Evolutionary conservation across 1,140 invertebrate species (phyloP).

Genomic region (Papilio xuthus): DNA sequence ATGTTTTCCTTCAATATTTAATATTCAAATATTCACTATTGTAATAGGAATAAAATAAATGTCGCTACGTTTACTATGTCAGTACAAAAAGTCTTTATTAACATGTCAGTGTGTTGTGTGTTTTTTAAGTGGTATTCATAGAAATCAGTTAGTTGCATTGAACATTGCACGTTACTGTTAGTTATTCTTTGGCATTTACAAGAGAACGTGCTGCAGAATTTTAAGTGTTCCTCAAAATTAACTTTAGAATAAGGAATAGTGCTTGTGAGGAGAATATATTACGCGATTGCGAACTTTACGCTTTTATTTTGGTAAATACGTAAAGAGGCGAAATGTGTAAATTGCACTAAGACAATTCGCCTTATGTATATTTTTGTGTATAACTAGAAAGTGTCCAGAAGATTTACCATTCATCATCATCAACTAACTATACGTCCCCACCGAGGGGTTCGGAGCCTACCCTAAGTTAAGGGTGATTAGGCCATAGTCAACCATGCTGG

Average conservation of each 20-base stretch:
- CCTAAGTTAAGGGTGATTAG: too few species aligned
- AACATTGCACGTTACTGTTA: conserved; percentile 39
- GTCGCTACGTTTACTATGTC: conserved; percentile 1
- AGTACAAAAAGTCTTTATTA: conserved; percentile 18
- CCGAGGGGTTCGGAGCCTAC: too few species aligned
- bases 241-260: conserved; percentile 38
- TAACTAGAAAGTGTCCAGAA: too few species aligned
- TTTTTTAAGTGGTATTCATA: conserved; percentile 35
- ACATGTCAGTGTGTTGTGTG: conserved; percentile 19
- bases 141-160: conserved; percentile 37
- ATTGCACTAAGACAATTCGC: not conserved
- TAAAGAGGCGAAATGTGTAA: not conserved
- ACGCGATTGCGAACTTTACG: not conserved
- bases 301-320: conserved; percentile 11
- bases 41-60: not conserved
- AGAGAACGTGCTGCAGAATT: conserved; percentile 38
- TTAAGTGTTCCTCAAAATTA: conserved; percentile 40
- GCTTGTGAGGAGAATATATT: conserved; percentile 30
- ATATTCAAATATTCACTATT: conserved; percentile 8
- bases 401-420: too few species aligned
- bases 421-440: too few species aligned
- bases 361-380: too few species aligned
- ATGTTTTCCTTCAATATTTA: not conserved
- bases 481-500: too few species aligned
- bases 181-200: conserved; percentile 37